phyloP scores from a whole-genome alignment of 2,113 vertebrate genomes.

The Callospermophilus lateralis region DNA sequence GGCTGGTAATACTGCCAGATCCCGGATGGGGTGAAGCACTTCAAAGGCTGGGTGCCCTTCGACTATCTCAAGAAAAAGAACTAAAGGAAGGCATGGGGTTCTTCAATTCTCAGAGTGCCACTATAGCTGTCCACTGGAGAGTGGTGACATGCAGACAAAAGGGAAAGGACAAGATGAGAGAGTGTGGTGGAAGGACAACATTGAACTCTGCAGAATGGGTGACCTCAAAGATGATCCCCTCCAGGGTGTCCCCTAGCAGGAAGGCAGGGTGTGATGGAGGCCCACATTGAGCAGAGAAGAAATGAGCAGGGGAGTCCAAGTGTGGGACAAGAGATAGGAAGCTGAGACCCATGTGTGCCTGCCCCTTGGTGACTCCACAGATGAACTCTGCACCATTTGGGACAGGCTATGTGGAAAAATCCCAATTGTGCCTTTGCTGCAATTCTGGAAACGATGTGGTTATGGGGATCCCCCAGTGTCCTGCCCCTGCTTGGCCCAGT shows the following conservation, averaged over 20 bases:
- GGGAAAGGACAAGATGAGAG: constrained; percentile 17
- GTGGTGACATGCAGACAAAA: neutral
- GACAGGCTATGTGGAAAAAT: neutral
- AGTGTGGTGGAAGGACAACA: neutral
- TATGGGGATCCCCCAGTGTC: neutral
- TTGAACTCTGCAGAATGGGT: constrained; percentile 15
- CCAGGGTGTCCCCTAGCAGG: neutral
- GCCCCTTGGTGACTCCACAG: neutral
- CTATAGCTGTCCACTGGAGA: constrained; percentile 78
- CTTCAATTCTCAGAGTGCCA: constrained; percentile 81
- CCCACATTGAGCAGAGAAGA: neutral
- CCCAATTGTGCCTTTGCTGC: constrained; percentile 34
- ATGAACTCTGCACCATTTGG: neutral
- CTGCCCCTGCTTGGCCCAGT: neutral
- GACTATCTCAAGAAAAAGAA: constrained; percentile 99
- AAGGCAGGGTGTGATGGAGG: neutral
- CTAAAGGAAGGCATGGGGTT: constrained; percentile 81
- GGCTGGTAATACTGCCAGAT: constrained; percentile 99
- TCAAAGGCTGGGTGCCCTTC: constrained; percentile 99
- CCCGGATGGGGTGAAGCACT: constrained; percentile 94
- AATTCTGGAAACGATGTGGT: constrained; percentile 7
- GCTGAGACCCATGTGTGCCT: neutral
- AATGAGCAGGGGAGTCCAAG: neutral
- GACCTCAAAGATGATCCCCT: neutral
- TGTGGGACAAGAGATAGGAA: neutral